phyloP scores from a whole-genome alignment of 1,140 invertebrate genomes.

The Cyclina sinensis region DNA sequence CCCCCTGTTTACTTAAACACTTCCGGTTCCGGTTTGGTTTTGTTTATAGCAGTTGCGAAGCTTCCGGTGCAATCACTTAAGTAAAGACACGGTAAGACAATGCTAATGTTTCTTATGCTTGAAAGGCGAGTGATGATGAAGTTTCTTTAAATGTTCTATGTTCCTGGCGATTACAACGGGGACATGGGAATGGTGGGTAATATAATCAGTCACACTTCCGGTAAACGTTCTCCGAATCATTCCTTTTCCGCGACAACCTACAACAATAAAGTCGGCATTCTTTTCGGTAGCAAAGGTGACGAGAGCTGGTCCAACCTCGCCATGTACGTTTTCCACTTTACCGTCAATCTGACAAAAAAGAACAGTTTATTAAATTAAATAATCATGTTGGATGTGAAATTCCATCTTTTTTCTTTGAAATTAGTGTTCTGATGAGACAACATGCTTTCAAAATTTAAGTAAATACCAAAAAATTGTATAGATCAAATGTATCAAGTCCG shows the following conservation, averaged over 20 bases:
- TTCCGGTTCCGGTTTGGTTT: too few species aligned
- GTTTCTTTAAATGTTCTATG: not conserved
- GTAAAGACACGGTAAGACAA: too few species aligned
- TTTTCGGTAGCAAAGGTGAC: conserved; percentile 71
- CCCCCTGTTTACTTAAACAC: too few species aligned
- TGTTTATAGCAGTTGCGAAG: too few species aligned
- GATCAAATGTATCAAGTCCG: too few species aligned
- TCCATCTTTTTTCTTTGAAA: too few species aligned
- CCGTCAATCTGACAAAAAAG: conserved; percentile 1
- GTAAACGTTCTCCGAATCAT: conserved; percentile 71
- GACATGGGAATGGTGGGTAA: conserved; percentile 72
- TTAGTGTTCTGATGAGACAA: too few species aligned
- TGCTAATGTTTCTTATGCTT: not conserved
- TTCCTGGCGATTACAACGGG: conserved; percentile 67
- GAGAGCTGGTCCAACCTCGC: conserved; percentile 69
- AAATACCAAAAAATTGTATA: too few species aligned
- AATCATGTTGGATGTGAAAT: too few species aligned
- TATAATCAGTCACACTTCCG: conserved; percentile 77
- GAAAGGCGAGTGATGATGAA: not conserved
- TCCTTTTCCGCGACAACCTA: conserved; percentile 70
- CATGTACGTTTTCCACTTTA: conserved; percentile 42
- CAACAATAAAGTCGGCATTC: conserved; percentile 71
- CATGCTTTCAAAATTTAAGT: too few species aligned
- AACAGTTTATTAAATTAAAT: too few species aligned
- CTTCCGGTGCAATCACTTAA: too few species aligned